phyloP scores from a whole-genome alignment of 2,113 vertebrate species.

The Philantomba maxwellii region DNA sequence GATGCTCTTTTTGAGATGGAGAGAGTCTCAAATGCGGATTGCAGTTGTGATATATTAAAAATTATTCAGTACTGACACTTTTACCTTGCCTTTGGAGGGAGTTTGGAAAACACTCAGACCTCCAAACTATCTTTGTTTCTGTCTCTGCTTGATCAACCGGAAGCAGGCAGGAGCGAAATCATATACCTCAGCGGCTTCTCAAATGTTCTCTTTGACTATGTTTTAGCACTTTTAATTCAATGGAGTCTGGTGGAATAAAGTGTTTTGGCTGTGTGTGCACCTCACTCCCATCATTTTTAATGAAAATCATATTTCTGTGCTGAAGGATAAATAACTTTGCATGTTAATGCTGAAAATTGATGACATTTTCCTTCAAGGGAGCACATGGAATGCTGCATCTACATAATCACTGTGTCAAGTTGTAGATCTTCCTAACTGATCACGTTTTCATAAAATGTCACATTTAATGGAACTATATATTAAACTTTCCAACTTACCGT shows the following conservation, averaged over 20 bases:
- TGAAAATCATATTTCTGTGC: conserved; percentile 35
- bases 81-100: not conserved
- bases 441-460: not conserved
- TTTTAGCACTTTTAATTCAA: not conserved
- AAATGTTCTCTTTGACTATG: not conserved
- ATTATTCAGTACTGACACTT: not conserved
- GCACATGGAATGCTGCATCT: not conserved
- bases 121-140: not conserved
- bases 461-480: not conserved
- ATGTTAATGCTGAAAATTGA: conserved; percentile 19
- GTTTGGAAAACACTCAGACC: not conserved
- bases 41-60: not conserved
- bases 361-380: conserved; percentile 28
- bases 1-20: not conserved
- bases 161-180: not conserved
- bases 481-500: conserved; percentile 77
- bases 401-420: not conserved
- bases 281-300: conserved; percentile 6
- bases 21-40: not conserved
- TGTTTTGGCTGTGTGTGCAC: not conserved
- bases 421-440: conserved; percentile 20
- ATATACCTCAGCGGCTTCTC: not conserved
- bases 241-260: not conserved
- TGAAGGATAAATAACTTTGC: conserved; percentile 16
- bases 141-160: not conserved